Evolutionary conservation across 1,140 invertebrate species (phyloP).

Genomic region (Philotrypesis tridentata): DNA sequence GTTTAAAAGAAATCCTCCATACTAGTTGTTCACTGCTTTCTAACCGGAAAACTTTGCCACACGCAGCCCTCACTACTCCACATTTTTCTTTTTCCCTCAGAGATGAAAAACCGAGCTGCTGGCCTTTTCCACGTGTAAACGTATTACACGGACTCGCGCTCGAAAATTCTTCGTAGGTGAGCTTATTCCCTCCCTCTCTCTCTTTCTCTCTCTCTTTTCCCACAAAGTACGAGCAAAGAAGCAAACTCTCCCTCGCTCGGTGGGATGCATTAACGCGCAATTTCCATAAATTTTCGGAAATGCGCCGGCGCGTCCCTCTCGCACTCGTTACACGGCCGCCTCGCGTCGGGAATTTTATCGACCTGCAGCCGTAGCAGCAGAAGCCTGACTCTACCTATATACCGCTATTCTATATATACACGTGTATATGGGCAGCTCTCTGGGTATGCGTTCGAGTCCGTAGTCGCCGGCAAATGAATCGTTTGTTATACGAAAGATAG

Average conservation of each 20-base stretch:
- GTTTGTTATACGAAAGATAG: conserved; percentile 33
- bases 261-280: conserved; percentile 51
- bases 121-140: not conserved
- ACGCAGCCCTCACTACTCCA: not conserved
- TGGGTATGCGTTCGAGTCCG: not conserved
- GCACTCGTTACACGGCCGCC: conserved; percentile 10
- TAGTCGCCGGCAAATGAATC: conserved; percentile 20
- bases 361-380: not conserved
- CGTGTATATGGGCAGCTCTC: not conserved
- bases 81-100: not conserved
- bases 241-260: not conserved
- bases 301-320: not conserved
- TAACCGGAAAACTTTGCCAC: not conserved
- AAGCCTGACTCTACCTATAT: too few relatives aligned
- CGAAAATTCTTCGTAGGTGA: conserved; percentile 23
- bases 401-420: not conserved
- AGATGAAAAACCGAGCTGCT: not conserved
- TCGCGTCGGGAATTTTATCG: conserved; percentile 38
- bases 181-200: not conserved
- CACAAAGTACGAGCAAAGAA: conserved; percentile 26
- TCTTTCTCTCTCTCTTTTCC: not conserved
- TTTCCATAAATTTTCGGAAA: conserved; percentile 56
- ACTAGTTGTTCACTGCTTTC: too few relatives aligned
- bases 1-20: too few relatives aligned
- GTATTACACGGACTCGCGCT: conserved; percentile 16